A percentile compares a stretch with the other conserved stretches of the same genome.
These are phyloP conservation scores for Baccha elongata DNA, from an alignment of 2,888 invertebrate species.

Conservation along the genomic window DNA sequence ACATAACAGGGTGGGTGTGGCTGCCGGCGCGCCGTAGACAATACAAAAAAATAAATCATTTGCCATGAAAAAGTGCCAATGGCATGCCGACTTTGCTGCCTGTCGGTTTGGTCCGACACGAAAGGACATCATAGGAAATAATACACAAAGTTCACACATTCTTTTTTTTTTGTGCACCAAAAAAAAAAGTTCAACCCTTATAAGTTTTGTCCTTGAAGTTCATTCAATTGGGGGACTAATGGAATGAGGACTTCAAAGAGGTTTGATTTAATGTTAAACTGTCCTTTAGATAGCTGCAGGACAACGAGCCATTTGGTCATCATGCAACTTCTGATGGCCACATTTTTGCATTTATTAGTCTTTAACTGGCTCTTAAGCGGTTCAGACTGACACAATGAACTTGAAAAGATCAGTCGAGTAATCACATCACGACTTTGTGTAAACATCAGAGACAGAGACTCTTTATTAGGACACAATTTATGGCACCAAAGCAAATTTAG, in stretches of 20 bases:
- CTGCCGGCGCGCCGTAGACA: constrained; percentile 42
- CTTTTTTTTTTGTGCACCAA: not conserved
- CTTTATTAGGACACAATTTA: constrained; percentile 64
- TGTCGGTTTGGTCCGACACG: constrained; percentile 14
- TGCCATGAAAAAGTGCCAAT: constrained; percentile 64
- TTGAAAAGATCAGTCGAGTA: constrained; percentile 64
- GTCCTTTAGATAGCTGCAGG: constrained; percentile 33
- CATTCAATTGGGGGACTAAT: not conserved
- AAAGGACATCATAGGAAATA: constrained; percentile 38
- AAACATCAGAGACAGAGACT: constrained; percentile 15
- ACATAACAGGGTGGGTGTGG: constrained; percentile 40
- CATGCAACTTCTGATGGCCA: constrained; percentile 45
- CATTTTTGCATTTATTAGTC: constrained; percentile 58
- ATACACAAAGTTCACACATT: constrained; percentile 33
- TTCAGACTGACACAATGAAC: constrained; percentile 60
- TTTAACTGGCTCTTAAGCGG: constrained; percentile 12
- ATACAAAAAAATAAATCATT: constrained; percentile 62
- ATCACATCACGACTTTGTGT: constrained; percentile 25
- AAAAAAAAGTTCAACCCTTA: constrained; percentile 7
- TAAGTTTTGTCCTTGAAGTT: constrained; percentile 52
- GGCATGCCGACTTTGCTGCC: constrained; percentile 46
- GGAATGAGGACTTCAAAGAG: not conserved
- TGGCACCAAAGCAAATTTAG: constrained; percentile 25
- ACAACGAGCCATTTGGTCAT: constrained; percentile 32
- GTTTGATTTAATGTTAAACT: constrained; percentile 54